Percentiles rank a stretch among this genome's conserved stretches.
phyloP scores from a whole-genome alignment of 35 echinoderm and acorn worm genomes.

The Hemicentrotus pulcherrimus region DNA sequence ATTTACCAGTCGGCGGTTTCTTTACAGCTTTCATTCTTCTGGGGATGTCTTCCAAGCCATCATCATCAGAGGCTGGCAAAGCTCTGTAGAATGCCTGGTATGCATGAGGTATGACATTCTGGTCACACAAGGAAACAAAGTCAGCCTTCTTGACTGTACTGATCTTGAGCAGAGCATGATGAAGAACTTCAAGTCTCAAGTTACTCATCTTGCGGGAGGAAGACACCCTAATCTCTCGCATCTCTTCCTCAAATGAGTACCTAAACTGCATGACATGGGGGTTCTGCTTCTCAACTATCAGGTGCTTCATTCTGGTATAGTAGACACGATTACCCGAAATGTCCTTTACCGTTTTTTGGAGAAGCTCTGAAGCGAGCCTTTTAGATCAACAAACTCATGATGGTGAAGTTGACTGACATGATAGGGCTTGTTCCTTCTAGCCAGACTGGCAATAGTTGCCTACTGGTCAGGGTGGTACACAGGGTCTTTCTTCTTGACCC shows the following conservation, averaged over 20 bases:
- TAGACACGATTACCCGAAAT: not conserved
- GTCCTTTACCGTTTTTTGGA: conserved; percentile 13
- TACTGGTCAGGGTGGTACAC: conserved; percentile 51
- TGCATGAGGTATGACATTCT: conserved; percentile 41
- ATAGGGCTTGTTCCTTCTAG: conserved; percentile 45
- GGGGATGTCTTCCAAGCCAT: not conserved
- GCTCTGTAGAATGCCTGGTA: conserved; percentile 10
- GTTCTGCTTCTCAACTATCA: conserved; percentile 47
- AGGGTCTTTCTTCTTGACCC: not conserved
- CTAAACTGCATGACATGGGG: conserved; percentile 44
- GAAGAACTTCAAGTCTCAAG: too few relatives aligned
- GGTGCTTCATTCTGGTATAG: not conserved
- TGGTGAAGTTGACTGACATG: conserved; percentile 37
- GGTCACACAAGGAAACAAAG: conserved; percentile 41
- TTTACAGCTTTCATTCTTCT: not conserved
- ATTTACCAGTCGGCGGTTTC: too few relatives aligned
- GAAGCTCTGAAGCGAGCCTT: conserved; percentile 33
- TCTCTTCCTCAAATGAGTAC: conserved; percentile 39
- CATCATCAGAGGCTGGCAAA: not conserved
- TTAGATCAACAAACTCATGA: conserved; percentile 56
- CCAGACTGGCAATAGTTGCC: conserved; percentile 20
- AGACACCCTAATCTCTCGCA: too few relatives aligned
- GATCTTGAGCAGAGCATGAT: too few relatives aligned
- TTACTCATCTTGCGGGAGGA: too few relatives aligned
- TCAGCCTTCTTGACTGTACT: not conserved